A percentile compares a stretch with the other conserved stretches of the same genome.
phyloP scores from a whole-genome alignment of 2,888 invertebrate genomes.

The Yponomeuta plumbellus region DNA sequence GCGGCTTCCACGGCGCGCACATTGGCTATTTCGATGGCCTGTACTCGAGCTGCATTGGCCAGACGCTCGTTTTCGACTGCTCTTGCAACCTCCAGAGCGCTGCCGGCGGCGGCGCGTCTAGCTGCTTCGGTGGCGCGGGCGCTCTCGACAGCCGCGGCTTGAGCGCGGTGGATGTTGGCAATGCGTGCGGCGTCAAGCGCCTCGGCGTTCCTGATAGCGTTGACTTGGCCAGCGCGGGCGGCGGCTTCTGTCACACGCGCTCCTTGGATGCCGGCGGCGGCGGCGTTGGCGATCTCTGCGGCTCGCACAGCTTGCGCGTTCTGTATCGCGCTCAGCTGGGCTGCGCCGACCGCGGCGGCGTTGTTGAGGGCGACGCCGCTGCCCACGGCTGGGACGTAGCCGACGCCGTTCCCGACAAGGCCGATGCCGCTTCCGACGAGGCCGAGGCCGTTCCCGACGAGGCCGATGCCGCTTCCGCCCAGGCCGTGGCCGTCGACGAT shows the following conservation, averaged over 20 bases:
- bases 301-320: conserved; percentile 67
- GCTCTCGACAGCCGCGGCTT: conserved; percentile 66
- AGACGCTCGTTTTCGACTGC: conserved; percentile 53
- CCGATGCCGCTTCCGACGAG: conserved; percentile 37
- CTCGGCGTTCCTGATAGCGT: conserved; percentile 64
- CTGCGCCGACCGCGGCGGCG: conserved; percentile 60
- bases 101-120: conserved; percentile 52
- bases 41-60: conserved; percentile 62
- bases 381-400: conserved; percentile 35
- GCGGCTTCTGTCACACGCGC: conserved; percentile 62
- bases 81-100: conserved; percentile 47
- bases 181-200: conserved; percentile 62
- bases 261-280: conserved; percentile 64
- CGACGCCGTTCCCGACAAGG: conserved; percentile 32
- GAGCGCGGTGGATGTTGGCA: conserved; percentile 62
- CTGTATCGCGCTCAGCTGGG: conserved; percentile 65
- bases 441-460: conserved; percentile 28
- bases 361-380: conserved; percentile 54
- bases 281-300: conserved; percentile 60
- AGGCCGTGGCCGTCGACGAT: conserved; percentile 22
- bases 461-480: conserved; percentile 21
- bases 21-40: conserved; percentile 63
- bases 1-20: conserved; percentile 63
- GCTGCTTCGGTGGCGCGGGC: conserved; percentile 63
- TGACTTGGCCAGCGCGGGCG: conserved; percentile 56